These are phyloP conservation scores for Mythimna albipuncta DNA, from an alignment of 2,888 invertebrate species.

Conservation along the genomic window DNA sequence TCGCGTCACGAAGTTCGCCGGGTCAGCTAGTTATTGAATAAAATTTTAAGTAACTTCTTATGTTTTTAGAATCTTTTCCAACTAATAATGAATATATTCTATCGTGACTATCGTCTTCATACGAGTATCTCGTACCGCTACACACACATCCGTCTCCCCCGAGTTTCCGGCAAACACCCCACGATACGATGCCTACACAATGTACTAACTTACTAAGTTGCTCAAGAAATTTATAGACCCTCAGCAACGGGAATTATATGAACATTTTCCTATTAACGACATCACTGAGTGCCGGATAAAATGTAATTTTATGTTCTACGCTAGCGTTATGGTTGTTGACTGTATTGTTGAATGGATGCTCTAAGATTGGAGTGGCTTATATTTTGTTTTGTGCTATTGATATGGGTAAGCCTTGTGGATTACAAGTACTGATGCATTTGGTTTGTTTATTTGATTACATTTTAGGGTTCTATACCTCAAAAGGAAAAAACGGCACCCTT, in stretches of 20 bases:
- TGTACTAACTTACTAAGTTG: slow-evolving; percentile 60
- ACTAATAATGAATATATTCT: neutral
- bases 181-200: slow-evolving; percentile 55
- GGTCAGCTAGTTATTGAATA: too few relatives aligned
- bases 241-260: slow-evolving; percentile 51
- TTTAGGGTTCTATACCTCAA: too few relatives aligned
- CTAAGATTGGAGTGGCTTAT: slow-evolving; percentile 31
- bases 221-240: slow-evolving; percentile 63
- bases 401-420: slow-evolving; percentile 5
- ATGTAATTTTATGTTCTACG: slow-evolving; percentile 56
- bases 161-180: slow-evolving; percentile 44
- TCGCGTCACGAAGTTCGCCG: too few relatives aligned
- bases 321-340: slow-evolving; percentile 42
- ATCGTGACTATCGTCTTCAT: slow-evolving; percentile 1
- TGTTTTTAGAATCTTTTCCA: neutral
- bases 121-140: slow-evolving; percentile 15
- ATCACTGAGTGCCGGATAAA: slow-evolving; percentile 53
- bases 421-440: neutral
- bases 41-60: too few relatives aligned
- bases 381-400: slow-evolving; percentile 26
- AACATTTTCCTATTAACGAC: slow-evolving; percentile 62
- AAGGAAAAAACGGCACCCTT: too few relatives aligned
- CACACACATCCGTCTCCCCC: slow-evolving; percentile 35
- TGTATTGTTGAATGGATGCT: slow-evolving; percentile 34
- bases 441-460: neutral